Base-by-base conservation (phyloP, 92 coral and sea anemone species). In the Isaurus tuberculatus region DNA sequence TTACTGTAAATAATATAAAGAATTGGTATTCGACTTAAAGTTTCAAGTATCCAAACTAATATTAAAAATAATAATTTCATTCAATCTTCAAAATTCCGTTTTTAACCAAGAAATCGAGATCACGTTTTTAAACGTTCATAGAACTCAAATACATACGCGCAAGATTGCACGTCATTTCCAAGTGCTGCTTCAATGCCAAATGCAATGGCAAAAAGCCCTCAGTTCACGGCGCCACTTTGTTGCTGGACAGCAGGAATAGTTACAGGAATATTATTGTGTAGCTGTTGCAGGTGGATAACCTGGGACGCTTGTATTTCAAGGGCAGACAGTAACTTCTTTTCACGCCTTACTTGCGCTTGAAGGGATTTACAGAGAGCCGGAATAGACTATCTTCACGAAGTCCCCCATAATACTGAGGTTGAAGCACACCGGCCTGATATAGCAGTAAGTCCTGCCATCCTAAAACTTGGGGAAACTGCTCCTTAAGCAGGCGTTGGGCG, bases 341-440 rank as follows among this genome's bases (percentile, higher is more conserved):
- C 48, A 40, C 53, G 51, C 43, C 48, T 33, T 34, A 69, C 74
- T 33, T 51, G 74, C 34, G 69, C 69, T 63, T 63, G 69, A 63
- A 63, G 69, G 69, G 69, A 63, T 29, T 63, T 26, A 63, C 69
- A 63, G 69, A 29, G 69, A 40, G 26, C 86, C 86, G 16, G 73
- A 72, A 27, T 73, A 16, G 27, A 72, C 65, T n/a, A 84, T 84
- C 57, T 61, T 83, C 33, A 84, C 66, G 17, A 79, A 53, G 26
- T 53, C 26, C 61, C 23, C 23, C n/a, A 49, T 53, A 16, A 0
- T 53, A 53, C n/a, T n/a, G n/a, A n/a, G 61, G 6, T 60, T 73
- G 33, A 48, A 73, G 73, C 66, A 73, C 51, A 42, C 43, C 6
- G 42, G 72, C n/a, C 72, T 66, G 72, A 17, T 36, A 66, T 4